Evolutionary conservation across 1,140 invertebrate species (phyloP).

Genomic region (Bombus picipes): DNA sequence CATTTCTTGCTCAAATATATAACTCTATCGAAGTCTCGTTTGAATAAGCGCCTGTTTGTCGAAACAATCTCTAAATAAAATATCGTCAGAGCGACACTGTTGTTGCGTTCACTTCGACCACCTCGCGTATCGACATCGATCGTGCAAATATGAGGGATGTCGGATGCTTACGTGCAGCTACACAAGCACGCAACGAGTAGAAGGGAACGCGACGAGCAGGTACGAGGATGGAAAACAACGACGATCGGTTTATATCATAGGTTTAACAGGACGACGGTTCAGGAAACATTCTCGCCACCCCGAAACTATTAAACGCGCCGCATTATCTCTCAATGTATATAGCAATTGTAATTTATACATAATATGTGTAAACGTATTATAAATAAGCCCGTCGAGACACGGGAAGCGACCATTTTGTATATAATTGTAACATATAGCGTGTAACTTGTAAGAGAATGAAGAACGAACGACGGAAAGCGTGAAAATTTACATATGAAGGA

Average conservation of each 20-base stretch:
- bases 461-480: background rate
- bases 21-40: background rate
- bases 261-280: conserved; percentile 45
- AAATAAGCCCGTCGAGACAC: conserved; percentile 48
- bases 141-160: conserved; percentile 28
- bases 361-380: conserved; percentile 62
- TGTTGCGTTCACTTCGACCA: background rate
- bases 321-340: conserved; percentile 77
- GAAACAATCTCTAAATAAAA: background rate
- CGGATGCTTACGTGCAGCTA: background rate
- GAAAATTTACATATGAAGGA: conserved; percentile 6
- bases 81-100: background rate
- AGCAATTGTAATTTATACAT: conserved; percentile 78
- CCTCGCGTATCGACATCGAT: conserved; percentile 37
- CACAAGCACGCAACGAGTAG: conserved; percentile 27
- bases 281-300: conserved; percentile 50
- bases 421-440: conserved; percentile 76
- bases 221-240: conserved; percentile 47
- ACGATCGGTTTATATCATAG: conserved; percentile 64
- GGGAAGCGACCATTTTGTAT: conserved; percentile 70
- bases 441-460: conserved; percentile 26
- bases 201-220: conserved; percentile 49
- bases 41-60: background rate
- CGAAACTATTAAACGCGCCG: conserved; percentile 56
- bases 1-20: background rate